phyloP scores from a whole-genome alignment of 2,888 invertebrate genomes.

The Phasia obesa region DNA sequence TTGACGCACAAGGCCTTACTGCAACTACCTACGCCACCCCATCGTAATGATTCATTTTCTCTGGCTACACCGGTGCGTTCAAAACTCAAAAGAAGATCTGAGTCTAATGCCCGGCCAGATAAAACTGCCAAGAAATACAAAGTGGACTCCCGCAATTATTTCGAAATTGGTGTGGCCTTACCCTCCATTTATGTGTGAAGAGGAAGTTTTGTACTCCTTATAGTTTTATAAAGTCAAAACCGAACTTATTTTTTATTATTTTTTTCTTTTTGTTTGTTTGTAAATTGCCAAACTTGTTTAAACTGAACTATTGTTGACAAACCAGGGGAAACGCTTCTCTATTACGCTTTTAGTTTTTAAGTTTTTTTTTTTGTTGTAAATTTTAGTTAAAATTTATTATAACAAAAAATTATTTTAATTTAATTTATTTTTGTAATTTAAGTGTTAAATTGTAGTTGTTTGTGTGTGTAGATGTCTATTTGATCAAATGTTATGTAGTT shows the following conservation, averaged over 20 bases:
- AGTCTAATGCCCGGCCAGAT: slow-evolving; percentile 27
- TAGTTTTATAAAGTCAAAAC: neutral
- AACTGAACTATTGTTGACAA: slow-evolving; percentile 76
- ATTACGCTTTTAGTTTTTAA: slow-evolving; percentile 80
- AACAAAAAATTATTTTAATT: slow-evolving; percentile 26
- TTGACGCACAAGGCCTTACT: slow-evolving; percentile 66
- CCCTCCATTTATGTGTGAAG: slow-evolving; percentile 80
- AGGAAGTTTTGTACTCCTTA: neutral
- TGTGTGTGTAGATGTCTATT: slow-evolving; percentile 72
- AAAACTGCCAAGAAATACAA: slow-evolving; percentile 74
- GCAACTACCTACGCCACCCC: slow-evolving; percentile 74
- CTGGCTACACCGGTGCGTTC: slow-evolving; percentile 76
- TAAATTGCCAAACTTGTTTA: slow-evolving; percentile 38
- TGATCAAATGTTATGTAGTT: slow-evolving; percentile 78
- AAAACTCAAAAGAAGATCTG: slow-evolving; percentile 71
- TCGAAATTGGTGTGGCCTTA: slow-evolving; percentile 80
- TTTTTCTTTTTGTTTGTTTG: slow-evolving; percentile 18
- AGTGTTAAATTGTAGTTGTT: slow-evolving; percentile 61
- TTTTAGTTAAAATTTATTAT: slow-evolving; percentile 56
- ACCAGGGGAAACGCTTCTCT: slow-evolving; percentile 79
- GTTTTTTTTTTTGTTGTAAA: slow-evolving; percentile 53
- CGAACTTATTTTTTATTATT: slow-evolving; percentile 51
- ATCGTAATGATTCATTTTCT: slow-evolving; percentile 74
- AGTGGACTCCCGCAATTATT: slow-evolving; percentile 77
- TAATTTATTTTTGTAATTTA: slow-evolving; percentile 41